Evolutionary conservation across 2,113 vertebrate genomes (phyloP).

Genomic region (Nycticebus coucang): DNA sequence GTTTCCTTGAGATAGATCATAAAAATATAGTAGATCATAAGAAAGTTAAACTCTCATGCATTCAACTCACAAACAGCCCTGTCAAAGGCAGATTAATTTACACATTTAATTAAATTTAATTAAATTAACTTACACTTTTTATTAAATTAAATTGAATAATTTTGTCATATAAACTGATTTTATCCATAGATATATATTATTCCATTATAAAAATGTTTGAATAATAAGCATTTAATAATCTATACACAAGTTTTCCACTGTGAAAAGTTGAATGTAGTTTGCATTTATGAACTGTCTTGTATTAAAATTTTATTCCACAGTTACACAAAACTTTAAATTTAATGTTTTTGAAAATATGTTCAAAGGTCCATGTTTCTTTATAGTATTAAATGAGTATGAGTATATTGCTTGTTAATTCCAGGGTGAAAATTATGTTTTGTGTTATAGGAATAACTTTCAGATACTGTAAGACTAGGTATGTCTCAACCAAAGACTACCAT

Average conservation of each 20-base stretch:
- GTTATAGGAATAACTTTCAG: not conserved
- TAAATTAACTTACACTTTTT: no score
- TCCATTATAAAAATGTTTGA: not conserved
- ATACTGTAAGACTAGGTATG: not conserved
- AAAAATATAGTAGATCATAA: constrained; percentile 63
- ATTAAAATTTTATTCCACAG: not conserved
- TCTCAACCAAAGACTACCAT: not conserved
- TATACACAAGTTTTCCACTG: not conserved
- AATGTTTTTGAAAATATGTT: not conserved
- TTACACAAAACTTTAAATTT: not conserved
- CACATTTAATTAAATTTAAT: not conserved
- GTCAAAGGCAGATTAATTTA: not conserved
- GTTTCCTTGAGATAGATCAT: constrained; percentile 62
- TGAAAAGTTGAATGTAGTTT: not conserved
- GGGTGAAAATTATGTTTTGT: not conserved
- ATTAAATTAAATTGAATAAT: not conserved
- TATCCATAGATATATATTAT: not conserved
- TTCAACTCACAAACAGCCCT: not conserved
- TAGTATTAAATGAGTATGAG: not conserved
- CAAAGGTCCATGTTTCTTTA: not conserved
- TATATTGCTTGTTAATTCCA: not conserved
- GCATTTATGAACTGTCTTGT: not conserved
- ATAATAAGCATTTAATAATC: not conserved
- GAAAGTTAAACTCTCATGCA: constrained; percentile 46
- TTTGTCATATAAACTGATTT: not conserved